These are phyloP conservation scores for Amazona vittata DNA, from an alignment of 2,113 vertebrate genomes.

Conservation along the genomic window DNA sequence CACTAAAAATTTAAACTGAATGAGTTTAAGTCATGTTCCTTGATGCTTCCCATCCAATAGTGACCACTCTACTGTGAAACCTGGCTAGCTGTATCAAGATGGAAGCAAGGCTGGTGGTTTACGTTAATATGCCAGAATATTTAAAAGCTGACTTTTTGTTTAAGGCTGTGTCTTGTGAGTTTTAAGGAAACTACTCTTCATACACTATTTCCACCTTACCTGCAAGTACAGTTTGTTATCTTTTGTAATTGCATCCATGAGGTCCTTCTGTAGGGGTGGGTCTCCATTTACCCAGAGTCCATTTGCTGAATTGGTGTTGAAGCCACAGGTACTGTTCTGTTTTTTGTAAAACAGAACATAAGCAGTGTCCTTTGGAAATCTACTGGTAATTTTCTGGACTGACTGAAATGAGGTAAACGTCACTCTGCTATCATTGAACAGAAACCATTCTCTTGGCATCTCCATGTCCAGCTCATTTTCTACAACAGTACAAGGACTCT, in stretches of 20 bases:
- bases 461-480: conserved; percentile 77
- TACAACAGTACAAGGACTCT: conserved; percentile 53
- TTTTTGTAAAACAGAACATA: conserved; percentile 97
- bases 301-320: conserved; percentile 66
- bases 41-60: background rate
- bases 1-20: background rate
- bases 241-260: conserved; percentile 97
- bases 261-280: conserved; percentile 95
- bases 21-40: background rate
- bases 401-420: conserved; percentile 96
- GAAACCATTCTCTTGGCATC: conserved; percentile 89
- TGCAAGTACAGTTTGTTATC: conserved; percentile 98
- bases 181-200: background rate
- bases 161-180: background rate
- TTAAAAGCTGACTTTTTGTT: background rate
- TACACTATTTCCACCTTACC: conserved; percentile 74
- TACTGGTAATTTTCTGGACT: conserved; percentile 94
- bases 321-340: conserved; percentile 75
- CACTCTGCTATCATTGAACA: conserved; percentile 98
- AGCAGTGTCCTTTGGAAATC: conserved; percentile 98
- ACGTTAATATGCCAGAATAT: background rate
- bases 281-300: conserved; percentile 86
- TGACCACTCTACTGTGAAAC: background rate
- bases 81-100: background rate
- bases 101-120: background rate